Percentiles rank a stretch among this genome's conserved stretches.
Evolutionary conservation across 2,797 vertebrate species (phyloP).

Genomic region (Lutjanus argentimaculatus): DNA sequence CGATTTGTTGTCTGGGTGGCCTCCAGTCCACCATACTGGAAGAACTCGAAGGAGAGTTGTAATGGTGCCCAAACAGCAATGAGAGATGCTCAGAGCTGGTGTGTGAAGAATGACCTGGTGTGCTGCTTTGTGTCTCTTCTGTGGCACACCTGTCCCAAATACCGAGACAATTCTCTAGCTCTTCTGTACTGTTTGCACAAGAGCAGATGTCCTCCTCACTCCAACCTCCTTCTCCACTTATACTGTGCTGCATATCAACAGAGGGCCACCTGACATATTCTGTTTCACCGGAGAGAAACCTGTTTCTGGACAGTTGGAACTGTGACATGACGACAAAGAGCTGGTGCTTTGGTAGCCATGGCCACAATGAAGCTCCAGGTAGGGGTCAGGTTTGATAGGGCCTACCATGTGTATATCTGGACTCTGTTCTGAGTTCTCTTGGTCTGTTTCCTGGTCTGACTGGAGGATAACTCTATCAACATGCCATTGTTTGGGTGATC

Average conservation of each 20-base stretch:
- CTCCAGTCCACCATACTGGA: conserved; percentile 76
- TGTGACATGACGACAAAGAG: conserved; percentile 80
- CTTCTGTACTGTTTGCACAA: conserved; percentile 81
- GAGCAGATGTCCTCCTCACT: conserved; percentile 83
- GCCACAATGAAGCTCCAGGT: conserved; percentile 54
- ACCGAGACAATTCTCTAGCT: conserved; percentile 66
- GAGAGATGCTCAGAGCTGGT: conserved; percentile 87
- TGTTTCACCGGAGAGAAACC: conserved; percentile 50
- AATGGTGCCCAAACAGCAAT: conserved; percentile 81
- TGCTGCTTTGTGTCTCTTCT: conserved; percentile 79
- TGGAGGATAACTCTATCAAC: conserved; percentile 28
- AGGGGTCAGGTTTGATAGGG: conserved; percentile 47
- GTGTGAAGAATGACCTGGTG: conserved; percentile 79
- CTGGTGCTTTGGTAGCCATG: conserved; percentile 80
- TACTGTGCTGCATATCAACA: conserved; percentile 68
- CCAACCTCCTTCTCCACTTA: conserved; percentile 77
- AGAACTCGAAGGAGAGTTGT: conserved; percentile 77
- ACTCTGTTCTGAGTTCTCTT: conserved; percentile 47
- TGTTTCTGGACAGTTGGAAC: conserved; percentile 69
- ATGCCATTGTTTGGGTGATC: conserved; percentile 54
- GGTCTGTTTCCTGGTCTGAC: conserved; percentile 39
- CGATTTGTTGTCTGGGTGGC: conserved; percentile 44
- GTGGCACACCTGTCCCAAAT: conserved; percentile 75
- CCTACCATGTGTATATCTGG: conserved; percentile 38
- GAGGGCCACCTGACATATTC: conserved; percentile 64